Conservation (phyloP, 2,888 invertebrate genomes). For the Siphlonurus alternatus region DNA sequence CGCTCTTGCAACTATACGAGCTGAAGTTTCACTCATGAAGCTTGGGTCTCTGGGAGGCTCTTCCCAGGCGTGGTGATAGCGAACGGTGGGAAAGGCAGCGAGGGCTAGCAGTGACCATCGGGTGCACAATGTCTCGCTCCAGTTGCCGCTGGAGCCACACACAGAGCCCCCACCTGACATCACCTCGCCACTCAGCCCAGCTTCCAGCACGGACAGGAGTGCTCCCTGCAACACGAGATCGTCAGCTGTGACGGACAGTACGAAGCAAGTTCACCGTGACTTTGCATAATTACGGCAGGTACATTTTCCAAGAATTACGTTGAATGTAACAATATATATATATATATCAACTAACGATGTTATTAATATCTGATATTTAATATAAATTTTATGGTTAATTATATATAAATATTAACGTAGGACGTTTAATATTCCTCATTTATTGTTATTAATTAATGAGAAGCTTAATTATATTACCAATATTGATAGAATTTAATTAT, state of each 20-base stretch:
- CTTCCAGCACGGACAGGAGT: slow-evolving; percentile 17
- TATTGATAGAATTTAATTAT: too few relatives aligned
- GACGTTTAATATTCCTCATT: too few relatives aligned
- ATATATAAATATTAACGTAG: too few relatives aligned
- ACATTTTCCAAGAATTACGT: too few relatives aligned
- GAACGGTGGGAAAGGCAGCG: neutral
- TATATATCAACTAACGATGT: too few relatives aligned
- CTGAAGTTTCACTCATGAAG: neutral
- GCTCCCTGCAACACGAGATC: neutral
- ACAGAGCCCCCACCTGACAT: slow-evolving; percentile 33
- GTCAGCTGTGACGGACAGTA: neutral
- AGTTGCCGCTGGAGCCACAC: slow-evolving; percentile 35
- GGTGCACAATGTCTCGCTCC: neutral
- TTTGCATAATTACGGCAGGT: too few relatives aligned
- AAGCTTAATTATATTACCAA: too few relatives aligned
- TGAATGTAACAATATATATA: too few relatives aligned
- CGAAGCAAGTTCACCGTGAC: slow-evolving; percentile 26
- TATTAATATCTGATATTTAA: too few relatives aligned
- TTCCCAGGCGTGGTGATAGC: neutral
- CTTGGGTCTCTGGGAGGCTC: neutral
- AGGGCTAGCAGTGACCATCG: neutral
- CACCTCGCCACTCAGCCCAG: slow-evolving; percentile 32
- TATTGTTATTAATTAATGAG: too few relatives aligned
- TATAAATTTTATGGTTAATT: too few relatives aligned
- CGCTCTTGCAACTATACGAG: slow-evolving; percentile 20